Evolutionary conservation across 2,113 vertebrate genomes (phyloP), one percentile per base, ranked within the genome.

Genomic region (Agelaius tricolor): DNA sequence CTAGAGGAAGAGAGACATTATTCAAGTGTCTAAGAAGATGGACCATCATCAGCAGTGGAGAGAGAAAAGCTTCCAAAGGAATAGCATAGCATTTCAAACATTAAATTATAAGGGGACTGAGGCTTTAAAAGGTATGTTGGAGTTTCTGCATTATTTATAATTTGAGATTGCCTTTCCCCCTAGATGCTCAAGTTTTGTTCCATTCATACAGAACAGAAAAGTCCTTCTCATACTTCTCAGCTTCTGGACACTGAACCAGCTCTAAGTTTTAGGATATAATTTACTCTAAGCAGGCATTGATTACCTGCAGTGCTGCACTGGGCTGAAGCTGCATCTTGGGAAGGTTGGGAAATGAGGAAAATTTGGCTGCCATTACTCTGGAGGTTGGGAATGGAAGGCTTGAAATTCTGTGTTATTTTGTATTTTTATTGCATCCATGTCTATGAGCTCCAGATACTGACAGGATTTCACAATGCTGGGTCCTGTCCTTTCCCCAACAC

Each of bases 121-220:
- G 84, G 84, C 65, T 94, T 89, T 94, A 86, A 94, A 91, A 91
- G 71, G 76, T 84, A 58, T 84, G 46, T 79, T 91, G 80, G 86
- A 94, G 66, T 94, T 92, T 79, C 85, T 96, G 85, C 90, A 96
- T 96, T 96, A 94, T 97, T 97, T 96, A 94, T 95, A 89, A 95
- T 94, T 94, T 89, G 73, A 97, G 86, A 96, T 94, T 97, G 92
- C 66, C 69, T 94, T 96, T 55, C 21, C n/a, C 59, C 19, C 44
- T 17, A 52, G 28, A 72, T 89, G 66, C 57, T 82, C 57, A 66
- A 49, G 58, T 89, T 95, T 92, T 82, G 46, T 82, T 86, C 68
- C 74, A 15, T 87, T 93, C 69, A 61, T 76, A 54, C 54, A 65
- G 73, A 95, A 63, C 21, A 73, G 82, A 84, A 81, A 86, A 81